Evolutionary conservation across 1,140 invertebrate genomes (phyloP), one percentile per base, ranked within the genome.

Genomic region (Paraescarpia echinospica): DNA sequence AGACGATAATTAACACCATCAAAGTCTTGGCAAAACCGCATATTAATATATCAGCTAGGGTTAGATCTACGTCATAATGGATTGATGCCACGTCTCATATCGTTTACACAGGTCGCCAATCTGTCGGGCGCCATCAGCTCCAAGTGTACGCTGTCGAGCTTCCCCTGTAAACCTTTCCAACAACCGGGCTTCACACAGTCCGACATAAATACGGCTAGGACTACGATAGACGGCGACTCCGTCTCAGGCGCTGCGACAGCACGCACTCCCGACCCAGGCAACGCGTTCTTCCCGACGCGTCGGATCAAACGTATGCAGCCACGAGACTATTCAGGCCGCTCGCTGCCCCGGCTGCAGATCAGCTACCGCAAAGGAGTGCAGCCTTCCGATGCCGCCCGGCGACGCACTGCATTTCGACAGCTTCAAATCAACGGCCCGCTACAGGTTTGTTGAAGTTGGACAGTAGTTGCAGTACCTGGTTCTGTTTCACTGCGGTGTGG

Each of bases 281-380:
- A 77, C 59, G 59, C 59, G 59, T 77, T 77, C 59, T 77, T 77
- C 59, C 59, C 59, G 59, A 77, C 59, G 59, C 59, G 59, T 2
- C 59, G 59, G 59, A 77, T 77, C 59, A 77, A 77, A 18, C 59
- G 59, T 1, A 77, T 18, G 59, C 59, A 77, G 59, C 27, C 59
- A 27, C 59, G 59, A 31, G 59, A 77, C 59, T 77, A 77, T 18
- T 77, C 59, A 5, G 59, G 59, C 27, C 59, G 59, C 59, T 5
- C 12, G 59, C 59, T 77, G 59, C 59, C 59, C 59, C 35, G 34
- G 33, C 92, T 88, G 92, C 48, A 77, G 51, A 92, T 92, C 8
- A 92, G 41, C 51, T 92, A 92, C 77, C 33, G 48, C 35, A 92
- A 92, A 88, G 92, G 92, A 12, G 48, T 92, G 31, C 92, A 59